Evolutionary conservation across 92 coral and sea anemone species (phyloP).

Genomic region (Pocillopora grandis): DNA sequence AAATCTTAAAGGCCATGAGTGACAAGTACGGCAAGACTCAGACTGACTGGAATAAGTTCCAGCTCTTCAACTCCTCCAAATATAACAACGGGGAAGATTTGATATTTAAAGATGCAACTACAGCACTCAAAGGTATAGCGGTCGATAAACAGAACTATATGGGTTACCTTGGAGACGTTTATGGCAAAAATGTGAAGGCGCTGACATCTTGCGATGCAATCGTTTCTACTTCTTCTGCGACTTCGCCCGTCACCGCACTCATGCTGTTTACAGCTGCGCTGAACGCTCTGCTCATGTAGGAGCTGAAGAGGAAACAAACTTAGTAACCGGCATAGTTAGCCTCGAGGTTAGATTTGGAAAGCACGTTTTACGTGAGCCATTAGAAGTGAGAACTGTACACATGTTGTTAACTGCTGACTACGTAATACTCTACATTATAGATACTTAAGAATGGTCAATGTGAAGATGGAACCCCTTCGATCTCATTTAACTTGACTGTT

Average conservation of each 20-base stretch:
- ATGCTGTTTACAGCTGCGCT: background rate
- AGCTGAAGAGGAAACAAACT: no score
- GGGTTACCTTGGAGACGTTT: constrained; percentile 38
- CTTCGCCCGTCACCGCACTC: background rate
- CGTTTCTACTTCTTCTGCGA: background rate
- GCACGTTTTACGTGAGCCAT: no score
- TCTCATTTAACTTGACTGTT: no score
- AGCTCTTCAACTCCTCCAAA: constrained; percentile 43
- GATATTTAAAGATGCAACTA: constrained; percentile 58
- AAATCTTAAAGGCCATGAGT: constrained; percentile 19
- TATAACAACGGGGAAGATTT: constrained; percentile 27
- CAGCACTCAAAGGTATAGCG: constrained; percentile 19
- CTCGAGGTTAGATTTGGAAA: no score
- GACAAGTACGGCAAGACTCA: constrained; percentile 17
- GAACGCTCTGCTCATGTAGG: background rate
- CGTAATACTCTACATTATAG: no score
- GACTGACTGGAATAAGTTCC: constrained; percentile 26
- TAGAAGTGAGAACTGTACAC: no score
- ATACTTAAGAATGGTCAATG: no score
- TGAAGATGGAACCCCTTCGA: no score
- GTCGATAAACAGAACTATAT: constrained; percentile 6
- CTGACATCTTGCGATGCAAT: background rate
- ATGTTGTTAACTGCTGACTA: no score
- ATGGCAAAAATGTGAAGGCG: constrained; percentile 11
- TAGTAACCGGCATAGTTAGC: no score